Evolutionary conservation across 2,888 invertebrate species (phyloP).

Genomic region (Euplagia quadripunctaria): DNA sequence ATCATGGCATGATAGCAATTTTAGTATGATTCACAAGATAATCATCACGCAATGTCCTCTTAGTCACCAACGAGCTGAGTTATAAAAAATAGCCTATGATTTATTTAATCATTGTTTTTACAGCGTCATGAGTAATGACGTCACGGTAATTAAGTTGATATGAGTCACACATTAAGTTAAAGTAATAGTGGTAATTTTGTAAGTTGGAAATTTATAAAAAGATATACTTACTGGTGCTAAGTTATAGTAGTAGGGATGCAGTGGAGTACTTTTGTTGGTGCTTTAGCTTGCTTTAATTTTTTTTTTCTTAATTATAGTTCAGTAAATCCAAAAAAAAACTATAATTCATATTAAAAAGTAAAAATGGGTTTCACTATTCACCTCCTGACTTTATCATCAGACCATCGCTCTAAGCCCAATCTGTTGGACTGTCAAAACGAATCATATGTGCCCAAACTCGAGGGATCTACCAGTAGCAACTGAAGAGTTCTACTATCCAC

Average conservation of each 20-base stretch:
- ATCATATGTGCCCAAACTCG: too few relatives aligned
- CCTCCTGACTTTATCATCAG: too few relatives aligned
- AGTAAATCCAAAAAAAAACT: too few relatives aligned
- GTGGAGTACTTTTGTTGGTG: neutral
- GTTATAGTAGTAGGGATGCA: neutral
- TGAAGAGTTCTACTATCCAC: too few relatives aligned
- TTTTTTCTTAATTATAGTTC: too few relatives aligned
- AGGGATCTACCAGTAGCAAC: too few relatives aligned
- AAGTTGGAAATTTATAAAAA: neutral
- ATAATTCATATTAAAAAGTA: too few relatives aligned
- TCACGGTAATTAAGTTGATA: slow-evolving; percentile 35
- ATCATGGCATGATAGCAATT: slow-evolving; percentile 31
- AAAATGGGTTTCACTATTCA: too few relatives aligned
- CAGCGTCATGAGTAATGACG: slow-evolving; percentile 21
- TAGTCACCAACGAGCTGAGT: slow-evolving; percentile 54
- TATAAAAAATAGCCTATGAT: slow-evolving; percentile 41
- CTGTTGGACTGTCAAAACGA: too few relatives aligned
- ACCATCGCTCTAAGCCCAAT: too few relatives aligned
- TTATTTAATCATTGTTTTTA: slow-evolving; percentile 50
- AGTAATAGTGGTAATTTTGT: slow-evolving; percentile 9
- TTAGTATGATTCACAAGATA: slow-evolving; percentile 42
- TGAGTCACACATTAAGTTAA: neutral
- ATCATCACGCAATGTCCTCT: slow-evolving; percentile 42
- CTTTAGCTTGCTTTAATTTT: too few relatives aligned
- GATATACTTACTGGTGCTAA: neutral